A percentile compares a stretch with the other conserved stretches of the same genome.
These are phyloP conservation scores for Sipha flava DNA, from an alignment of 1,140 invertebrate genomes.

Conservation along the genomic window DNA sequence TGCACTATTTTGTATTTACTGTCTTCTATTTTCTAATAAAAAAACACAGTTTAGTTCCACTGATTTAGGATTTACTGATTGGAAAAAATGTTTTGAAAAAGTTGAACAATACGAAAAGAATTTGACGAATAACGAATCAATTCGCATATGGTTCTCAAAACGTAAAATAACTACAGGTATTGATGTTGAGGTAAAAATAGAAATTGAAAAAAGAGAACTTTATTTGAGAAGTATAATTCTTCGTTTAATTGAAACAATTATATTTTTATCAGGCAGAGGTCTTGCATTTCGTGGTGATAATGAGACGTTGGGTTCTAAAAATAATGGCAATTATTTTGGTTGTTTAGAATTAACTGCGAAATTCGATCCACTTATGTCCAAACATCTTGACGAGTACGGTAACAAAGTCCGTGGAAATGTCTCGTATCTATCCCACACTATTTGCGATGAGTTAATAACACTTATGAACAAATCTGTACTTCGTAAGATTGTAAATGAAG, in stretches of 20 bases:
- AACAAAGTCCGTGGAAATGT: neutral
- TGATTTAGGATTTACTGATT: neutral
- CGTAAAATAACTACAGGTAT: neutral
- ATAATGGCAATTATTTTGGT: too few species aligned
- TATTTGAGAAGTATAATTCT: neutral
- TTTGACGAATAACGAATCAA: neutral
- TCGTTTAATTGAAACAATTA: neutral
- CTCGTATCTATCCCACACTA: neutral
- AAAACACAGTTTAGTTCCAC: neutral
- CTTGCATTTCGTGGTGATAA: too few species aligned
- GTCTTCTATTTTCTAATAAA: neutral
- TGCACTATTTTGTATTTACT: neutral
- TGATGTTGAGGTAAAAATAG: neutral
- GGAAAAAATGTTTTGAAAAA: too few species aligned
- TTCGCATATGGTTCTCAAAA: neutral
- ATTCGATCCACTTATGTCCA: too few species aligned
- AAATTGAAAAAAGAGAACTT: neutral
- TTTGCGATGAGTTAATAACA: neutral
- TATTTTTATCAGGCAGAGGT: neutral
- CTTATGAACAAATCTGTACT: too few species aligned
- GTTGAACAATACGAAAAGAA: neutral
- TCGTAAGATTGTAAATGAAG: too few species aligned
- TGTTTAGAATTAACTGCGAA: too few species aligned
- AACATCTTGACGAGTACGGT: neutral
- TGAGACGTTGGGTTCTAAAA: too few species aligned